Conservation (phyloP, 1,140 invertebrate genomes). For the Pogonomyrmex barbatus region DNA sequence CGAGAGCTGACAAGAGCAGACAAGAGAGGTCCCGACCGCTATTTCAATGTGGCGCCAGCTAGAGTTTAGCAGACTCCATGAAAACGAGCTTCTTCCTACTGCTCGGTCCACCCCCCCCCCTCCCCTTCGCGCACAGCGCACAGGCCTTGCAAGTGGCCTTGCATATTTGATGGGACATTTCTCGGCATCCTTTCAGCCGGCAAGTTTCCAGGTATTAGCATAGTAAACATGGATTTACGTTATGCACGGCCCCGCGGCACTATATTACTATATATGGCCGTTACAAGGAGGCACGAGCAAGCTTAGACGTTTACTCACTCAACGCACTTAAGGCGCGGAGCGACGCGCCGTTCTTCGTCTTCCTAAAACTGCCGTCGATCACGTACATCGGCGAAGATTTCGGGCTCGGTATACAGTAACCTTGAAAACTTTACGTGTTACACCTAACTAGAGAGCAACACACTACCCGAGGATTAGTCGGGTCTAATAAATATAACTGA, state of each 20-base stretch:
- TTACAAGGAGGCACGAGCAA: slow-evolving; percentile 66
- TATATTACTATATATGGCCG: slow-evolving; percentile 69
- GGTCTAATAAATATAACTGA: background rate
- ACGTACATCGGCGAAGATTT: slow-evolving; percentile 44
- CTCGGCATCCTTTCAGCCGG: slow-evolving; percentile 81
- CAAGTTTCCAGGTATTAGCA: slow-evolving; percentile 83
- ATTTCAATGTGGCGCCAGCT: slow-evolving; percentile 45
- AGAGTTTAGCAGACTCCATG: slow-evolving; percentile 63
- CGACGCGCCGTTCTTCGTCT: slow-evolving; percentile 66
- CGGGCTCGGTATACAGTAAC: background rate
- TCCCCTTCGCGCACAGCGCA: background rate
- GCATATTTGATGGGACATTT: slow-evolving; percentile 83
- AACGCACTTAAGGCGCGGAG: slow-evolving; percentile 72
- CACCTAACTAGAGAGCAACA: background rate
- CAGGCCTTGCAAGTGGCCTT: slow-evolving; percentile 77
- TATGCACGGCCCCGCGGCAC: slow-evolving; percentile 69
- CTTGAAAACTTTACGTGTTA: background rate
- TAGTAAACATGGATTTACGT: slow-evolving; percentile 84
- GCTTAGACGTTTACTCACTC: slow-evolving; percentile 77
- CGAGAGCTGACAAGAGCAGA: slow-evolving; percentile 51
- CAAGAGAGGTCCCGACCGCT: slow-evolving; percentile 41
- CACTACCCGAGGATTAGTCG: background rate
- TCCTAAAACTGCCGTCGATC: slow-evolving; percentile 59
- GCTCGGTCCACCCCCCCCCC: background rate
- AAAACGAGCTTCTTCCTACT: slow-evolving; percentile 65